These are phyloP conservation scores for Malthinus flaveolus DNA, from an alignment of 2,888 invertebrate genomes.

Conservation along the genomic window DNA sequence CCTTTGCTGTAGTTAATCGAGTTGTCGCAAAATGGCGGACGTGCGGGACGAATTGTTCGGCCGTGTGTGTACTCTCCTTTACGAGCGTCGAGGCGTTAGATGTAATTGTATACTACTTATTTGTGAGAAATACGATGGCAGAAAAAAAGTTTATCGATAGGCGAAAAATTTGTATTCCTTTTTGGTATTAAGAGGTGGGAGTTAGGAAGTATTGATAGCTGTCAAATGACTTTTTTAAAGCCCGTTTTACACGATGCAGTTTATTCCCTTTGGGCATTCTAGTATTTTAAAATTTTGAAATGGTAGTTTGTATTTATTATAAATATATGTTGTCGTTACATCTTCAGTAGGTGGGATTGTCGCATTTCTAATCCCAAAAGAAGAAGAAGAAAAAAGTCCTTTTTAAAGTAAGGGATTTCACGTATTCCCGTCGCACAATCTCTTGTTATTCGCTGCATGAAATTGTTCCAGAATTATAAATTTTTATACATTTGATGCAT, in stretches of 20 bases:
- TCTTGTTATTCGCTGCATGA: slow-evolving; percentile 50
- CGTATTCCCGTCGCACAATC: slow-evolving; percentile 48
- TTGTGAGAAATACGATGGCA: not conserved
- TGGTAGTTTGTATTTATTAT: not conserved
- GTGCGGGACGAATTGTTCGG: not conserved
- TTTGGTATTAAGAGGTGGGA: too few species aligned
- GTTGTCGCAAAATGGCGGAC: not conserved
- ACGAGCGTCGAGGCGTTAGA: too few species aligned
- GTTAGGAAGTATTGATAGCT: too few species aligned
- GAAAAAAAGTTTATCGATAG: not conserved
- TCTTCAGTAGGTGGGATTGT: slow-evolving; percentile 31
- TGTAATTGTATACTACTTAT: too few species aligned
- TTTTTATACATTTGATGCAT: slow-evolving; percentile 49
- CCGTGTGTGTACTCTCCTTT: too few species aligned
- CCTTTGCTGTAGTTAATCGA: too few species aligned
- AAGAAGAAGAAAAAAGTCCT: not conserved
- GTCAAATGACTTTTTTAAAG: too few species aligned
- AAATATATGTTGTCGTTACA: slow-evolving; percentile 28
- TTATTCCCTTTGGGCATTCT: not conserved
- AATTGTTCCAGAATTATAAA: slow-evolving; percentile 49
- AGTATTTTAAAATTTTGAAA: not conserved
- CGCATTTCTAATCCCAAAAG: slow-evolving; percentile 29
- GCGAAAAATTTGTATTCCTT: not conserved
- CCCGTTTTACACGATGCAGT: too few species aligned
- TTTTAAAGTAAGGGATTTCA: slow-evolving; percentile 20